Evolutionary conservation across 2,888 invertebrate genomes (phyloP), one percentile per base, ranked within the genome.

Genomic region (Amiota minor): DNA sequence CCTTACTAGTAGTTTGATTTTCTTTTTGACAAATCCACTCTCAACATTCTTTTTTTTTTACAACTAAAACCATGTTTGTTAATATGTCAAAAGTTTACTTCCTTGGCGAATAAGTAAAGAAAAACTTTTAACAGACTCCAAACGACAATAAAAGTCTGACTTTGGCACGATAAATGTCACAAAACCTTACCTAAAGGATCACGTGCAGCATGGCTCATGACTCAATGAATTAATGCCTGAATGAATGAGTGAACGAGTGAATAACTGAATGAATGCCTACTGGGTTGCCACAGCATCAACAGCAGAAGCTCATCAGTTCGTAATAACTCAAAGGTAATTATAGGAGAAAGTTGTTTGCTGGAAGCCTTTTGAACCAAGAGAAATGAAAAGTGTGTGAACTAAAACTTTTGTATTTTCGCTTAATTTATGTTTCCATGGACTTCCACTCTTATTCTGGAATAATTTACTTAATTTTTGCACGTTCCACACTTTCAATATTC

Each of bases 361-460:
- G 16, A 1, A 1, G 23, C 56, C n/a, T 50, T 50, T 2, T 50
- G 56, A 56, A 56, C 16, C 11, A 35, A 4, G 35, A 35, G 56
- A 59, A 59, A 10, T 16, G 56, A 20, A 59, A n/a, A 59, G 12
- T n/a, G 53, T n/a, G 6, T 18, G 56, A 59, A 59, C 16, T 16
- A 20, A 59, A 59, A 59, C 18, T 59, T 56, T 6, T 35, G 35
- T 35, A 35, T 59, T 59, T 53, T n/a, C 14, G 16, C 53, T 53
- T 53, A 53, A 53, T 53, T 53, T 53, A 53, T 53, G 53, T 12
- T 16, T 6, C 47, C 76, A 78, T 78, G 73, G 77, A 75, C 75
- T 69, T 72, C 62, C 70, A 64, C 61, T 62, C 64, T 76, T 77
- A 75, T 78, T 75, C 6, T 35, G 2, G 35, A 35, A 35, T 8